Evolutionary conservation across 1,140 invertebrate species (phyloP).

Genomic region (Planococcus citri): DNA sequence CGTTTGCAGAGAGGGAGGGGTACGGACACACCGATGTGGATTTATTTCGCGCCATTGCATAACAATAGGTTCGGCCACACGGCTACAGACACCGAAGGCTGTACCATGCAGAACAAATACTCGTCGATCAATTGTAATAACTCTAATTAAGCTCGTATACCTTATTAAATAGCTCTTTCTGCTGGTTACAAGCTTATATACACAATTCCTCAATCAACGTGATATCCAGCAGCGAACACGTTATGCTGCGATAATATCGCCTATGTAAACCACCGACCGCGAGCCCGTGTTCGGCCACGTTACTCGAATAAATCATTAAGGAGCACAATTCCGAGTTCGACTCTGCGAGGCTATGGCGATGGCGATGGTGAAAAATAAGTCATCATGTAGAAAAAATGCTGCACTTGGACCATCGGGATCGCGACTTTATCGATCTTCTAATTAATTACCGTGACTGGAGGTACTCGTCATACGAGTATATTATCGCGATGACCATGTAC

Average conservation of each 20-base stretch:
- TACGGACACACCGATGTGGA: too few species aligned
- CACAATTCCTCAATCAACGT: constrained; percentile 1
- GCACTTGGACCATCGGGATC: not conserved
- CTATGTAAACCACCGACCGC: not conserved
- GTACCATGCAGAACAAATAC: not conserved
- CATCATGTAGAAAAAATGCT: not conserved
- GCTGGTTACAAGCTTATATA: not conserved
- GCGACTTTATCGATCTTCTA: not conserved
- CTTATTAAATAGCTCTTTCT: not conserved
- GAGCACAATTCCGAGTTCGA: not conserved
- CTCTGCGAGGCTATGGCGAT: too few species aligned
- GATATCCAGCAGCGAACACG: constrained; percentile 1
- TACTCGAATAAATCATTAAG: not conserved
- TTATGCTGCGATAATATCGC: not conserved
- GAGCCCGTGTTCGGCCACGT: not conserved
- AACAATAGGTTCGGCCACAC: too few species aligned
- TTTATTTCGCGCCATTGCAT: too few species aligned
- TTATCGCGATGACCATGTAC: not conserved
- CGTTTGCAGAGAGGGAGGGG: too few species aligned
- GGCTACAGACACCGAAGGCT: too few species aligned
- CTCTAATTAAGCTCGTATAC: not conserved
- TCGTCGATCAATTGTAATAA: constrained; percentile 2
- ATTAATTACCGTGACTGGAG: not conserved
- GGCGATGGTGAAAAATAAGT: not conserved
- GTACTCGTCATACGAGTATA: not conserved